Evolutionary conservation across 1,140 invertebrate genomes (phyloP).

Genomic region (Hycleus cichorii): DNA sequence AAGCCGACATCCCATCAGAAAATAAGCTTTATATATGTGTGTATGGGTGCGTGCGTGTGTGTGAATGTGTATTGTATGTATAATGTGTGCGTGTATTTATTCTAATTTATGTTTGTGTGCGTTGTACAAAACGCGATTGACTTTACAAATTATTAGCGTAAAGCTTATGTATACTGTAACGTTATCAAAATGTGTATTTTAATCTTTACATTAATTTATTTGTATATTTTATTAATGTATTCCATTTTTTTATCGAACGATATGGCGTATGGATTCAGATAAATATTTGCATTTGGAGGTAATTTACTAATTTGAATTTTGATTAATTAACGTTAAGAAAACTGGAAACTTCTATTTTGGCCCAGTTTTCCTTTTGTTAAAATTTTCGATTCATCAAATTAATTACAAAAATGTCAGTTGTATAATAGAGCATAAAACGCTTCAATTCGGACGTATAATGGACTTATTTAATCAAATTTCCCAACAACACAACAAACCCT

Average conservation of each 20-base stretch:
- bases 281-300: constrained; percentile 1
- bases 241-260: not conserved
- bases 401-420: constrained; percentile 12
- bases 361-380: constrained; percentile 5
- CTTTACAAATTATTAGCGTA: constrained; percentile 1
- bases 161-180: constrained; percentile 2
- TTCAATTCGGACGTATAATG: constrained; percentile 7
- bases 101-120: constrained; percentile 1
- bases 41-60: no score
- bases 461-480: not conserved
- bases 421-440: constrained; percentile 12
- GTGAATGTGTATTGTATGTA: no score
- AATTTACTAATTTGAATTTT: constrained; percentile 2
- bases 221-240: not conserved
- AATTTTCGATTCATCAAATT: not conserved
- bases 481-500: no score
- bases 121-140: not conserved
- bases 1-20: constrained; percentile 14
- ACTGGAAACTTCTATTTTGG: not conserved
- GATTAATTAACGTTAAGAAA: not conserved
- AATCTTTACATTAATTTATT: constrained; percentile 6
- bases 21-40: not conserved
- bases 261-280: constrained; percentile 11
- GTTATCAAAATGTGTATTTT: not conserved
- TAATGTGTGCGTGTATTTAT: no score